Evolutionary conservation across 2,888 invertebrate genomes (phyloP), one percentile per base, ranked within the genome.

Genomic region (Callimorpha dominula): DNA sequence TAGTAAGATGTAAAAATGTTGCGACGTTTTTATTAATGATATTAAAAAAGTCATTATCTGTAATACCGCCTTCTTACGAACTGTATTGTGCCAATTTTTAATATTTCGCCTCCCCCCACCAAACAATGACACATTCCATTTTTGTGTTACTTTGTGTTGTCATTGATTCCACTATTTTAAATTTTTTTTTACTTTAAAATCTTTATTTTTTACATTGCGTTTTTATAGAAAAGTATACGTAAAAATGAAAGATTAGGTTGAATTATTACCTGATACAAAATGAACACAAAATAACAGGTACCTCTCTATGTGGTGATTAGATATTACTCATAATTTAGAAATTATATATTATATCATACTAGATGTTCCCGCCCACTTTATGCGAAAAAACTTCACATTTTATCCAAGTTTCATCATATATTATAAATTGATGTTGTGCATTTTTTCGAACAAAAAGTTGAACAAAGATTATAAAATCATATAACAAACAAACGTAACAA

Each of bases 71-170:
- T 91, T 85, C 79, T 82, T 82, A 84, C 79, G 75, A 86, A 89
- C 85, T 87, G 82, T 87, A 89, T 88, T 92, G 92, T 92, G 92
- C 93, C 92, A 92, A 92, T 90, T 89, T 90, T 89, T 87, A 84
- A 86, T 88, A 83, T 78, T 83, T 79, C 80, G 81, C 54, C 65
- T 79, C 79, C 82, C 80, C 81, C 69, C 69, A 65, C 65, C 54
- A 43, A 81, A 82, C 83, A 83, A 85, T 85, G 76, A 88, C 81
- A 87, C 91, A 91, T 92, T 91, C 90, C 92, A 90, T 74, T 76
- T 84, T 79, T 80, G 63, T 40, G 8, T 69, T 76, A 68, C 60
- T 73, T 64, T 74, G 77, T 81, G 65, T 79, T 74, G 78, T 81
- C 78, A 73, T 60, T 67, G 40, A 60, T 73, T 63, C 70, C 65